Conservation (phyloP, 2,888 invertebrate genomes). For the Ischnus inquisitorius region DNA sequence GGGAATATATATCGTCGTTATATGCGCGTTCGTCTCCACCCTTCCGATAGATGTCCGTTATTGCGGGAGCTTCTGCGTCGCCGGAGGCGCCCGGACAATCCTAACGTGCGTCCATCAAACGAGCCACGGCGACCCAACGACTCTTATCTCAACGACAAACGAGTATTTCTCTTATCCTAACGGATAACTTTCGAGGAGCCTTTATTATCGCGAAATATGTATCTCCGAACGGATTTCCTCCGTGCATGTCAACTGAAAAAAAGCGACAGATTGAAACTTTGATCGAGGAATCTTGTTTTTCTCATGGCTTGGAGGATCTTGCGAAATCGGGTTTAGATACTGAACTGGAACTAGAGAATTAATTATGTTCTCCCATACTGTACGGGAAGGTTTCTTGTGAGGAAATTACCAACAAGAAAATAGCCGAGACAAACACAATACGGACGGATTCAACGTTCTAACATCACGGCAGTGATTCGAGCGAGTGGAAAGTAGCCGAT, state of each 20-base stretch:
- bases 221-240: background rate
- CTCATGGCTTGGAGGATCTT: background rate
- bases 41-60: constrained; percentile 61
- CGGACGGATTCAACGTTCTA: background rate
- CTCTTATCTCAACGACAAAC: constrained; percentile 11
- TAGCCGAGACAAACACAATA: background rate
- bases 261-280: background rate
- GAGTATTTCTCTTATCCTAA: background rate
- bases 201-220: background rate
- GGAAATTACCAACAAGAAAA: background rate
- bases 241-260: background rate
- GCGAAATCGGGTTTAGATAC: background rate
- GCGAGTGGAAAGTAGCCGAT: background rate
- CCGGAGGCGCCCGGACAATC: background rate
- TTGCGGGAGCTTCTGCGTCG: constrained; percentile 33
- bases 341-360: background rate
- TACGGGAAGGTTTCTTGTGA: background rate
- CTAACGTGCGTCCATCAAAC: constrained; percentile 10
- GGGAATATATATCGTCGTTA: constrained; percentile 56
- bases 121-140: background rate
- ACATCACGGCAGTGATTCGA: background rate
- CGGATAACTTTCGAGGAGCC: background rate
- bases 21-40: constrained; percentile 42
- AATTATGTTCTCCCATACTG: background rate
- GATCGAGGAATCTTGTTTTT: background rate